Evolutionary conservation across 2,113 vertebrate genomes (phyloP).

Genomic region (Hoplias malabaricus): DNA sequence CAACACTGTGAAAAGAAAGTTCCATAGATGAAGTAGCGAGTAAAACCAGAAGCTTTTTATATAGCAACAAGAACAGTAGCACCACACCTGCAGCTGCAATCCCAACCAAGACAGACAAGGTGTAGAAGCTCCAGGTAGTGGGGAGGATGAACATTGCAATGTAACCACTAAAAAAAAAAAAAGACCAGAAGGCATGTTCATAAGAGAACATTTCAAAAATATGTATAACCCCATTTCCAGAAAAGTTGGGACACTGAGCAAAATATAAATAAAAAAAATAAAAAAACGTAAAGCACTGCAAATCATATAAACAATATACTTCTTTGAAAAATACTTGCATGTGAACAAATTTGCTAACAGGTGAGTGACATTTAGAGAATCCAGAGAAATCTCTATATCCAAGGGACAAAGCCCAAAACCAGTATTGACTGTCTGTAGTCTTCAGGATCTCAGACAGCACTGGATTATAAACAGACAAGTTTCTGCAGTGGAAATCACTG

Average conservation of each 20-base stretch:
- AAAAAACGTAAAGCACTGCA: neutral
- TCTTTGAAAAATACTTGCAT: no score
- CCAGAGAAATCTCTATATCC: no score
- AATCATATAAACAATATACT: neutral
- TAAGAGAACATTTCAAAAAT: neutral
- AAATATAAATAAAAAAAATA: no score
- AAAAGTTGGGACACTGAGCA: no score
- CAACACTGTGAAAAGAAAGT: slow-evolving; percentile 74
- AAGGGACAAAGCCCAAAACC: no score
- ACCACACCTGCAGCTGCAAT: slow-evolving; percentile 88
- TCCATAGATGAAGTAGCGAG: neutral
- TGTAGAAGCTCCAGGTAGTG: slow-evolving; percentile 91
- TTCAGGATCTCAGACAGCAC: no score
- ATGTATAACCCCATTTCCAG: no score
- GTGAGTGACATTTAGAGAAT: no score
- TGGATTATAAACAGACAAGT: no score
- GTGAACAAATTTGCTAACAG: no score
- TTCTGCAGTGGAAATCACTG: no score
- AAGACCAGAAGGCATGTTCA: neutral
- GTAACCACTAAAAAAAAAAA: slow-evolving; percentile 80
- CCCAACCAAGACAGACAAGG: slow-evolving; percentile 91
- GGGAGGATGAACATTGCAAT: slow-evolving; percentile 97
- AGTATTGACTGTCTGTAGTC: no score
- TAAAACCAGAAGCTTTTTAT: neutral
- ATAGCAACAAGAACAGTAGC: neutral